These are phyloP conservation scores for Limnothrissa miodon DNA, from an alignment of 2,113 vertebrate species.

Conservation along the genomic window DNA sequence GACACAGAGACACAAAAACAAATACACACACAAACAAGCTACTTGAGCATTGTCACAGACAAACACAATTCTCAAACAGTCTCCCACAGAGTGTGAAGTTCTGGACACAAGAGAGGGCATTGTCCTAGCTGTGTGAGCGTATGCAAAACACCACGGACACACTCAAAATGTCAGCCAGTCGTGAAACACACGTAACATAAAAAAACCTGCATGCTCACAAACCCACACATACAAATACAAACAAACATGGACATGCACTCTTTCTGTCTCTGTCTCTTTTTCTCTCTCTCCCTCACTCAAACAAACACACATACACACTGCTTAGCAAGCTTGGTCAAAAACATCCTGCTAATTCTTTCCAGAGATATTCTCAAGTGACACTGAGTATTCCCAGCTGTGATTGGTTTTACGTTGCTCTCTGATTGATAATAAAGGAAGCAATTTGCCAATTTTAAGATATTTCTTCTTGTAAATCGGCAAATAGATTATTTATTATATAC, in stretches of 20 bases:
- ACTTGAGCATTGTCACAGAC: neutral
- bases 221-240: neutral
- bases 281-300: too few species aligned
- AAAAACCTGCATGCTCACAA: neutral
- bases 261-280: too few species aligned
- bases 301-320: neutral
- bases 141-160: neutral
- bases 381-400: neutral
- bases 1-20: neutral
- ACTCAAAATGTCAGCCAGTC: constrained; percentile 1
- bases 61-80: neutral
- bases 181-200: neutral
- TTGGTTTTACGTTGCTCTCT: neutral
- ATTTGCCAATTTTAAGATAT: too few species aligned
- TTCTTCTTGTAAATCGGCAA: neutral
- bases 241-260: too few species aligned
- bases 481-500: neutral
- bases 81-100: neutral
- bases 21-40: neutral
- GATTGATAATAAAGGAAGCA: too few species aligned
- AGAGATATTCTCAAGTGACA: neutral
- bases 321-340: neutral
- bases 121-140: neutral
- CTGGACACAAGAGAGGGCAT: neutral
- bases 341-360: neutral